A percentile compares a stretch with the other conserved stretches of the same genome.
Conservation (phyloP, 2,113 vertebrate genomes). For the human (Homo sapiens) region GRCh38 chr15:58039001-58039500, state of each 20-base stretch:
- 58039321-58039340: constrained; percentile 93
- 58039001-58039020: constrained; percentile 93
- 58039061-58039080: constrained; percentile 88
- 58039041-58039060: constrained; percentile 82
- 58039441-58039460: constrained; percentile 94
- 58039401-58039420: constrained; percentile 95
- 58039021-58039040: constrained; percentile 86
- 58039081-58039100: constrained; percentile 85
- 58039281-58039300: constrained; percentile 89
- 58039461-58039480: constrained; percentile 90
- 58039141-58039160: constrained; percentile 95
- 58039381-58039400: constrained; percentile 88
- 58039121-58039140: constrained; percentile 86
- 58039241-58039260: constrained; percentile 92
- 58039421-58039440: constrained; percentile 95
- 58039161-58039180: constrained; percentile 99
- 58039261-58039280: constrained; percentile 91
- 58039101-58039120: constrained; percentile 82
- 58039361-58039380: constrained; percentile 90
- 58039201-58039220: constrained; percentile 92
- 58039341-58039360: constrained; percentile 92
- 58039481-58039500: constrained; percentile 93
- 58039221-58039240: constrained; percentile 94
- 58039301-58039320: constrained; percentile 95
- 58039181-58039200: constrained; percentile 96